Evolutionary conservation across 1,140 invertebrate species (phyloP).

Genomic region (Rhizoglyphus robini): DNA sequence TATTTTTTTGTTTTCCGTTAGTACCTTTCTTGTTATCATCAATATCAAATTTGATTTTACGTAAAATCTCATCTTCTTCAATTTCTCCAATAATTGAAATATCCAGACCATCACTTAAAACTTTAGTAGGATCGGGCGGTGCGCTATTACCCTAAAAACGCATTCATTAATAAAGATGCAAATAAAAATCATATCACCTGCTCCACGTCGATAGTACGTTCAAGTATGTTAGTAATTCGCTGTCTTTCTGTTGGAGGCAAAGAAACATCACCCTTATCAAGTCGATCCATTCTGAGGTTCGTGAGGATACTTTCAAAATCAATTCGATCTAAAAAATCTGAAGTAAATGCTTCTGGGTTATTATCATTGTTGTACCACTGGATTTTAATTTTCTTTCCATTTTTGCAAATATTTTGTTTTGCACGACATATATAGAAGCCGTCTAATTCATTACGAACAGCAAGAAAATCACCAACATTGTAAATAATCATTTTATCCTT

Average conservation of each 20-base stretch:
- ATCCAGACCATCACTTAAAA: slow-evolving; percentile 58
- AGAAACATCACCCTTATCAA: slow-evolving; percentile 53
- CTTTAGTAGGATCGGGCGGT: slow-evolving; percentile 43
- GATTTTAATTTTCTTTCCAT: slow-evolving; percentile 63
- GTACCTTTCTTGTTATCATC: not conserved
- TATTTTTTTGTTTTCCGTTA: not conserved
- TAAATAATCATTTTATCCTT: slow-evolving; percentile 62
- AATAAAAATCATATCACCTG: slow-evolving; percentile 34
- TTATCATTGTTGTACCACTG: slow-evolving; percentile 62
- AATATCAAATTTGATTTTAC: slow-evolving; percentile 19
- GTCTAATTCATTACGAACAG: slow-evolving; percentile 61
- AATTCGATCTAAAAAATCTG: slow-evolving; percentile 75
- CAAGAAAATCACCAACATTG: slow-evolving; percentile 54
- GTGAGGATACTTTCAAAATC: slow-evolving; percentile 79
- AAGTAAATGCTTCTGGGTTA: slow-evolving; percentile 58
- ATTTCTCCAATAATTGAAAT: slow-evolving; percentile 28
- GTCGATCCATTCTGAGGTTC: slow-evolving; percentile 58
- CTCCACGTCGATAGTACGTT: slow-evolving; percentile 66
- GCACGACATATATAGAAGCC: slow-evolving; percentile 80
- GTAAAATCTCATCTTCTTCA: slow-evolving; percentile 25
- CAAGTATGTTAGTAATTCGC: slow-evolving; percentile 65
- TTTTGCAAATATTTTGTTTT: slow-evolving; percentile 75
- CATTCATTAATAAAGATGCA: not conserved
- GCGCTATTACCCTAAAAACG: slow-evolving; percentile 33
- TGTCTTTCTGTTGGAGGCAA: slow-evolving; percentile 53